These are phyloP conservation scores for Lynx canadensis DNA, from an alignment of 2,113 vertebrate species.

Conservation along the genomic window DNA sequence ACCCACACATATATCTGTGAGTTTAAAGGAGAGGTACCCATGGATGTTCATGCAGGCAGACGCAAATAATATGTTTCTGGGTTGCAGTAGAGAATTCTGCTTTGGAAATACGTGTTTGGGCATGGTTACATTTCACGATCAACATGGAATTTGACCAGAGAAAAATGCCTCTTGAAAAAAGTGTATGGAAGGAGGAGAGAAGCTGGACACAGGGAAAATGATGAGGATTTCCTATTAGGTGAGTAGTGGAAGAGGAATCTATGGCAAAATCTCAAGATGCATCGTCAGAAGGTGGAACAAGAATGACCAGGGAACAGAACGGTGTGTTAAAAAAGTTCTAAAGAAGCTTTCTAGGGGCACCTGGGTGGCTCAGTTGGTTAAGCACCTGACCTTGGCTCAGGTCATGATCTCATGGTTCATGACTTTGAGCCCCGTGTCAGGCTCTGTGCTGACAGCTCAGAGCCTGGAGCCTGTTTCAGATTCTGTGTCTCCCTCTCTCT, in stretches of 20 bases:
- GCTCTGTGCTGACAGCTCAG: too few relatives aligned
- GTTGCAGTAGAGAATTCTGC: background rate
- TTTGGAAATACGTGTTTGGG: background rate
- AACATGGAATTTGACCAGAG: background rate
- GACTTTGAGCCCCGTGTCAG: too few relatives aligned
- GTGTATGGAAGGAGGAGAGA: rapidly evolving
- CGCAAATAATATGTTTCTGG: background rate
- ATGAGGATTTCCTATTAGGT: background rate
- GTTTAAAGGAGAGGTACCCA: background rate
- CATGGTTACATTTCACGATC: background rate
- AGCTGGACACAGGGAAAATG: background rate
- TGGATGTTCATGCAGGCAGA: background rate
- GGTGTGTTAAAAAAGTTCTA: background rate
- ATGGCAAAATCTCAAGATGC: background rate
- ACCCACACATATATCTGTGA: background rate
- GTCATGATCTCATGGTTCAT: too few relatives aligned
- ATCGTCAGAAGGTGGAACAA: background rate
- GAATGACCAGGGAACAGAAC: background rate
- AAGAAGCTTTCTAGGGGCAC: too few relatives aligned
- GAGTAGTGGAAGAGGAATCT: background rate
- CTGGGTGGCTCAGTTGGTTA: too few relatives aligned
- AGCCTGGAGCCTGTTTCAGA: too few relatives aligned
- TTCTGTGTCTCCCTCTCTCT: too few relatives aligned
- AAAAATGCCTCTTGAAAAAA: background rate
- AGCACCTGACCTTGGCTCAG: too few relatives aligned